phyloP scores from a whole-genome alignment of 2,113 vertebrate species.

The Neogale vison region DNA sequence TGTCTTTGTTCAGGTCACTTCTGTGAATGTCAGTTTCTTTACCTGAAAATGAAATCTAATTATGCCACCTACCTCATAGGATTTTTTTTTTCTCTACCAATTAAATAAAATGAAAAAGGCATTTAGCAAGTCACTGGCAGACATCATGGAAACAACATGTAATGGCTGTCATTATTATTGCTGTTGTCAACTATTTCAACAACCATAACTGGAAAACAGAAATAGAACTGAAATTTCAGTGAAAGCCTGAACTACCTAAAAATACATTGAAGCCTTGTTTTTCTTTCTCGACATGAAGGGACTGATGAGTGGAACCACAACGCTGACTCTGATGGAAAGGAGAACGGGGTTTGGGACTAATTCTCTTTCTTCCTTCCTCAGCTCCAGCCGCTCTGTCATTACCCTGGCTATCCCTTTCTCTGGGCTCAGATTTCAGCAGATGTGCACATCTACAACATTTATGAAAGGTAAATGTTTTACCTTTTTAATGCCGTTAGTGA shows the following conservation, averaged over 20 bases:
- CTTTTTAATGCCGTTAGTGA: neutral
- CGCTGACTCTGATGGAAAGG: neutral
- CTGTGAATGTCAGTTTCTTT: neutral
- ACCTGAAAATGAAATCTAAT: neutral
- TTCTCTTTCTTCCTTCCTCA: neutral
- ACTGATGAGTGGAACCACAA: neutral
- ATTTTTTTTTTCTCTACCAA: neutral
- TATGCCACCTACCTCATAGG: neutral
- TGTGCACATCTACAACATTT: neutral
- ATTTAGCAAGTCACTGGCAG: neutral
- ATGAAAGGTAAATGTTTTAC: neutral
- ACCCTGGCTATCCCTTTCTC: neutral
- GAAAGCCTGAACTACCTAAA: neutral
- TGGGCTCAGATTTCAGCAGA: neutral
- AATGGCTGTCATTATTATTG: neutral
- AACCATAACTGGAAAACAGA: neutral
- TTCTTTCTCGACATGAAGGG: neutral
- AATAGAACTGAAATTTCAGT: neutral
- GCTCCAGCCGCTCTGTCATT: neutral
- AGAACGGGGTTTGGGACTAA: neutral
- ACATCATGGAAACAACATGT: neutral
- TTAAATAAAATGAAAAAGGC: neutral
- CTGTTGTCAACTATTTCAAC: neutral
- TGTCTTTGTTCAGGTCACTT: neutral
- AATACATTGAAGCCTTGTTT: neutral